Base-by-base conservation (phyloP, 2,888 invertebrate genomes). In the Drosophila dives region DNA sequence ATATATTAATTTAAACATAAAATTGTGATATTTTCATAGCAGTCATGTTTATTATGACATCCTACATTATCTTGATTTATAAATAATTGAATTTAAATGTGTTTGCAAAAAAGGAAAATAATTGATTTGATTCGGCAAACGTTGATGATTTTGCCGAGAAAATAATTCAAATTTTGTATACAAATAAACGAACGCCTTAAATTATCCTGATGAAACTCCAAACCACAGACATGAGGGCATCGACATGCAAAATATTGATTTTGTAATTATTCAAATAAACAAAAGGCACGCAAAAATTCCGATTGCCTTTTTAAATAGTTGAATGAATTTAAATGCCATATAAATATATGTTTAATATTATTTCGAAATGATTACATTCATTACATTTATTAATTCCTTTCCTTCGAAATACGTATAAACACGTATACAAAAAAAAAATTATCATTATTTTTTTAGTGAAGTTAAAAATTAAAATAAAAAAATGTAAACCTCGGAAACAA, bases 211-310 rank as follows among this genome's bases (percentile, higher is more conserved):
- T 23, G 23, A 2, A 4, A 20, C 1, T 15, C 2, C 45, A 15
- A 15, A 8, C 23, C 45, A 8, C 45, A 17, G 15, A 45, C 45
- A 45, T 23, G 15, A 23, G 45, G 45, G 45, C 45, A 45, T 45
- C 26, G 45, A 23, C 45, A 23, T 45, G 15, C 20, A 8, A 45
- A 26, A 23, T 45, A 45, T 45, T 45, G 45, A 45, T 45, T 45
- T 45, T 45, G 45, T 45, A 45, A 45, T 45, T 45, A 40, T 40
- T 40, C 40, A 40, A 40, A 40, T 40, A n/a, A 40, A n/a, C 40
- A n/a, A 40, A n/a, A n/a, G 10, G 10, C 40, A 40, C n/a, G 40
- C n/a, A 2, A 11, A 40, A 40, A 40, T 40, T 40, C 40, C 40
- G n/a, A 40, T 10, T 10, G 10, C n/a, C 10, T 10, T 40, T 40